Base-by-base conservation (phyloP, 2,797 vertebrate genomes). In the Otus scops region DNA sequence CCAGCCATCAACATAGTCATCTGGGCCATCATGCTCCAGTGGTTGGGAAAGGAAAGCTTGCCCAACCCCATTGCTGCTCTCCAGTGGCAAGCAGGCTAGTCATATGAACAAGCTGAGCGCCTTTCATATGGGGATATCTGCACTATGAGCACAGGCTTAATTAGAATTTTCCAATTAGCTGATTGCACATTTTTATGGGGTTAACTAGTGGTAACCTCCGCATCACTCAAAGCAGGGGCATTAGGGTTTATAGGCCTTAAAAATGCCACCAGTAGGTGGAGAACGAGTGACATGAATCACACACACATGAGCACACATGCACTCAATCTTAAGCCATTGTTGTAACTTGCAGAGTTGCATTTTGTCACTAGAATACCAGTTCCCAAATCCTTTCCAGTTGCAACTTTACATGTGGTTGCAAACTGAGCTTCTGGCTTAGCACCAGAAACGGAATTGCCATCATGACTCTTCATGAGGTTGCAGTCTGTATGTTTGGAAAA, bases 181-280 rank as follows among this genome's bases (percentile, higher is more conserved):
- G 80, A 87, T 77, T 70, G 77, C 45, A 80, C 38, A 56, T 88
- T 95, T 90, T 80, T 81, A 61, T 85, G 71, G 34, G 60, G 88
- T 95, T 87, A 94, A 91, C 51, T 53, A 68, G 41, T 70, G 41
- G 39, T 43, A 93, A 92, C 56, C 32, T 85, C 48, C 56, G 36
- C 27, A 68, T 50, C 64, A 76, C 43, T 78, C 63, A 28, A 4
- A 61, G 39, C 12, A 91, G 71, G 77, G 63, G 79, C 69, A 89
- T 65, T 85, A 75, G 68, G 74, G 82, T 22, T 89, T 91, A n/a
- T 74, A 76, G 38, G n/a, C 41, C 84, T 80, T 75, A 74, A 83
- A 93, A 94, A 57, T 9, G 11, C 60, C 61, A 84, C 93, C 95
- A 94, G 93, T 51, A 96, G 89, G 64, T 96, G 94, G 92, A 91